Percentiles rank a stretch among this genome's conserved stretches.
Evolutionary conservation across 2,797 vertebrate species (phyloP).

Genomic region (Tarsius wallacei): DNA sequence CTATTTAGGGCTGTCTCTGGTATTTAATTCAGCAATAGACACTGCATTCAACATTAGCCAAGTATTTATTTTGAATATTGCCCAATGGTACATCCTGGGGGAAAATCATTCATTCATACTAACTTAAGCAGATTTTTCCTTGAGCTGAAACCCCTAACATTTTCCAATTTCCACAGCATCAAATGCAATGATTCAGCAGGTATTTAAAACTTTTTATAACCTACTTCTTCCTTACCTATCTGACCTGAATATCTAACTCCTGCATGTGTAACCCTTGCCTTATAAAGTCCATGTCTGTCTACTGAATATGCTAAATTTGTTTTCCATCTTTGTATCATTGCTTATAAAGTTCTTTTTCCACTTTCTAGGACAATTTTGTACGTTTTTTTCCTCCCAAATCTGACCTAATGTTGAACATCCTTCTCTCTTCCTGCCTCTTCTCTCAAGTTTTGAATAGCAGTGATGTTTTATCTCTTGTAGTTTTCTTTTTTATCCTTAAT

Average conservation of each 20-base stretch:
- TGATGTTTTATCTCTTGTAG: not conserved
- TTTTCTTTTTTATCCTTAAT: not conserved
- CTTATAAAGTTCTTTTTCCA: not conserved
- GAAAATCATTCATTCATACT: not conserved
- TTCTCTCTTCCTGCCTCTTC: not conserved
- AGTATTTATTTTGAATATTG: constrained; percentile 41
- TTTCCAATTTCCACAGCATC: constrained; percentile 33
- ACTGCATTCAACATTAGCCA: not conserved
- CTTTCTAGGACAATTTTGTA: not conserved
- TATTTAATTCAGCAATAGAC: constrained; percentile 14
- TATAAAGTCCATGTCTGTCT: not conserved
- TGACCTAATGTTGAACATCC: constrained; percentile 32
- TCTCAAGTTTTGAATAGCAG: not conserved
- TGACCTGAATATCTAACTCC: not conserved
- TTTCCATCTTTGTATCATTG: not conserved
- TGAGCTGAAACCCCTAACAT: not conserved
- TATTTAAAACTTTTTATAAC: not conserved
- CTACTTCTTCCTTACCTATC: not conserved
- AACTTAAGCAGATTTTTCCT: not conserved
- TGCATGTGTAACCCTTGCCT: not conserved
- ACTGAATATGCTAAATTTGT: not conserved
- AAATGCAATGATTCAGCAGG: not conserved
- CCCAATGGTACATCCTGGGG: not conserved
- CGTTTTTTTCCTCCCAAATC: not conserved
- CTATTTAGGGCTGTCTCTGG: not conserved